These are phyloP conservation scores for Setophaga kirtlandii DNA, from an alignment of 2,113 vertebrate genomes.

Conservation along the genomic window DNA sequence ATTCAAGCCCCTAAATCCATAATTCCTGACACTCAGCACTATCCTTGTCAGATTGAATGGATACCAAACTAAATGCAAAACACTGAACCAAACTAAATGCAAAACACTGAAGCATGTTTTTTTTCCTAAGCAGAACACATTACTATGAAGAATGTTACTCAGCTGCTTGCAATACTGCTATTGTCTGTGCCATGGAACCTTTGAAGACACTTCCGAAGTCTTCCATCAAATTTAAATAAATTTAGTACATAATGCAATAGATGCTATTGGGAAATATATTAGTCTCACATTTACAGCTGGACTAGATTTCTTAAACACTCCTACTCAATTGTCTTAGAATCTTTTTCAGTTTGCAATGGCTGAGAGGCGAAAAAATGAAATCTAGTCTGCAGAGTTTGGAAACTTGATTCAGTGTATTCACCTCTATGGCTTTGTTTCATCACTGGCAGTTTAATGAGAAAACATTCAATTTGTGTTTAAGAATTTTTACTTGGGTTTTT, in stretches of 20 bases:
- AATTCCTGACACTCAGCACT: not conserved
- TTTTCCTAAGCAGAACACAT: not conserved
- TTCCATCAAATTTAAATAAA: not conserved
- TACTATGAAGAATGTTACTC: not conserved
- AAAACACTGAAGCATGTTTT: not conserved
- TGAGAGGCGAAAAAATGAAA: not conserved
- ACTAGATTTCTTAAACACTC: not conserved
- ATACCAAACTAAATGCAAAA: not conserved
- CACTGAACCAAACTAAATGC: not conserved
- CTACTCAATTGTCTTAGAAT: not conserved
- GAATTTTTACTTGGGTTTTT: not conserved
- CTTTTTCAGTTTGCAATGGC: not conserved
- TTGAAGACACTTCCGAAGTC: not conserved
- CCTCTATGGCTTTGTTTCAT: not conserved
- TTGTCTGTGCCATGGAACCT: fast-evolving
- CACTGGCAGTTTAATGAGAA: not conserved
- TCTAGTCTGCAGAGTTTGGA: not conserved
- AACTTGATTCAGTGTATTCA: not conserved
- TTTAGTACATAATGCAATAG: not conserved
- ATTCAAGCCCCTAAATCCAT: not conserved
- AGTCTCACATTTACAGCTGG: not conserved
- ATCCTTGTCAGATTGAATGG: fast-evolving
- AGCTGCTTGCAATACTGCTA: not conserved
- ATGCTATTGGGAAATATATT: not conserved
- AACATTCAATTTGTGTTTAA: not conserved